Conservation (phyloP, 2,888 invertebrate species). For the Schrankia costaestrigalis region DNA sequence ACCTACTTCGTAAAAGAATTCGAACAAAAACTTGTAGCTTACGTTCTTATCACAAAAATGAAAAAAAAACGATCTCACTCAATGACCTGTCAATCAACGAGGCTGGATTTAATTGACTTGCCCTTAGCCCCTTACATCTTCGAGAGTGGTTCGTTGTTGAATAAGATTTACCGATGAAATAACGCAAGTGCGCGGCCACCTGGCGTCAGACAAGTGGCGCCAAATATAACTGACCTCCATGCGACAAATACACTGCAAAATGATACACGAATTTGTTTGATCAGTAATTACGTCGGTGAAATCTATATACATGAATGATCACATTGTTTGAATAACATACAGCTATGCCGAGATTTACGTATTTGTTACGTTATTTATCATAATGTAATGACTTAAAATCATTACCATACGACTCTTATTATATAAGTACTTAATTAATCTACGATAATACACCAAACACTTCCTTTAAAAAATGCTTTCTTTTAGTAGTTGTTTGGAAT, state of each 20-base stretch:
- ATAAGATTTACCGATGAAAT: slow-evolving; percentile 45
- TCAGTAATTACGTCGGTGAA: too few species aligned
- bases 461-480: slow-evolving; percentile 75
- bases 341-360: slow-evolving; percentile 12
- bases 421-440: slow-evolving; percentile 56
- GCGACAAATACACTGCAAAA: too few species aligned
- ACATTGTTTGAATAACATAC: slow-evolving; percentile 13
- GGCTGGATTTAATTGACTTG: slow-evolving; percentile 35
- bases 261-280: too few species aligned
- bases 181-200: slow-evolving; percentile 32
- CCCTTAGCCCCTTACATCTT: slow-evolving; percentile 42
- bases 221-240: slow-evolving; percentile 50
- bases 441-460: slow-evolving; percentile 52
- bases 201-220: slow-evolving; percentile 49
- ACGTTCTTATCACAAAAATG: slow-evolving; percentile 11
- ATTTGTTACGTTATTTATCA: slow-evolving; percentile 9
- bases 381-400: slow-evolving; percentile 11
- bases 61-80: slow-evolving; percentile 31
- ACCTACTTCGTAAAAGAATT: slow-evolving; percentile 17
- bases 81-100: slow-evolving; percentile 49
- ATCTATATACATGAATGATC: too few species aligned
- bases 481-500: slow-evolving; percentile 70
- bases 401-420: slow-evolving; percentile 27
- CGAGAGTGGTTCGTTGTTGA: slow-evolving; percentile 24
- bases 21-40: slow-evolving; percentile 22